Base-by-base conservation (phyloP, 2,797 vertebrate genomes). In the Trachops cirrhosus region DNA sequence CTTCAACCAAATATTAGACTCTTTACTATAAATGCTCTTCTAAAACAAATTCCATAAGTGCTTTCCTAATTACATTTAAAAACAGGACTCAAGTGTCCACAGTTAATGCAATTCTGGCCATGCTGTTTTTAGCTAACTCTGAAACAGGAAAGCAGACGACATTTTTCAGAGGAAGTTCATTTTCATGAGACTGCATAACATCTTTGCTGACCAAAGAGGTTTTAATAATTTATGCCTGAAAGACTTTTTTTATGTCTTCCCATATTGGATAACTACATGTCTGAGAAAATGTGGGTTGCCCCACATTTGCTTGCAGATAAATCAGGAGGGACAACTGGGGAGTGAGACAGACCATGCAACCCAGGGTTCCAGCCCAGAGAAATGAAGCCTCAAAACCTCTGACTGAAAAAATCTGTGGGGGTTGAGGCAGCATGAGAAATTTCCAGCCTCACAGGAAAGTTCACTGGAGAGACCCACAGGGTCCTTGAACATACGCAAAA, bases 161-260 rank as follows among this genome's bases (percentile, higher is more conserved):
- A 89, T 88, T 79, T 96, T 96, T 96, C 83, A 26, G 83, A 12
- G n/a, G 68, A 74, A 75, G 79, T 92, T 96, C 59, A 84, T 86
- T 93, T 93, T 91, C 46, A 67, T 80, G 18, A 64, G 68, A 78
- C 46, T 57, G 68, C 12, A 37, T 29, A 95, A 67, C 16, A 74
- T 26, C 37, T 87, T 67, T 95, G 86, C 86, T 94, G 86, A 92
- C 57, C 59, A 79, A 93, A 95, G 2, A 26, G 10, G 15, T 92
- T 67, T 34, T 73, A 91, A 86, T 64, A 84, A 41, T 57, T 77
- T 89, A 22, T 89, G 59, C n/a, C 48, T 84, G 9, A 1, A 67
- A 89, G 6, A 4, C 1, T 32, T 83, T 91, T 91, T 83, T 89
- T 54, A 14, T 39, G 18, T 70, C 12, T 93, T 89, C 46, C 37